A percentile compares a stretch with the other conserved stretches of the same genome.
phyloP scores from a whole-genome alignment of 2,888 invertebrate species.

The Cephus rjabovi region DNA sequence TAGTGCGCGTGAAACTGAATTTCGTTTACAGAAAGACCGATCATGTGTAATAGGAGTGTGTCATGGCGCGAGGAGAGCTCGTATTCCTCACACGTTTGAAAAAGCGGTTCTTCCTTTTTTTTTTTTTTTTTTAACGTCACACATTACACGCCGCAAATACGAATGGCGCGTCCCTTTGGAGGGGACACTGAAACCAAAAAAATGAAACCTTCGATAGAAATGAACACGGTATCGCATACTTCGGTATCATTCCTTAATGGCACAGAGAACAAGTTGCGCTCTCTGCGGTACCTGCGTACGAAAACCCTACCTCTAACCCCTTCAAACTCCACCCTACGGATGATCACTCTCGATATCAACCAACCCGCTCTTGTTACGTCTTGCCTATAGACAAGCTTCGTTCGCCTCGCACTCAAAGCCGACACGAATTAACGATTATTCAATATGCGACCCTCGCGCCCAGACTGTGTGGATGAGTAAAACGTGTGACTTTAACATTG shows the following conservation, averaged over 20 bases:
- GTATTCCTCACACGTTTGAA: not conserved
- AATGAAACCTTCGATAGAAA: not conserved
- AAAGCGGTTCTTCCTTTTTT: not conserved
- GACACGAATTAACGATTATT: conserved; percentile 32
- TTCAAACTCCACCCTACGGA: not conserved
- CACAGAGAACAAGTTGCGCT: not conserved
- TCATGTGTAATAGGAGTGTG: conserved; percentile 35
- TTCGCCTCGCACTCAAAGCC: conserved; percentile 3
- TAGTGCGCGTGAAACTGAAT: conserved; percentile 63
- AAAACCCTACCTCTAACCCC: not conserved
- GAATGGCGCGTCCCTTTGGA: not conserved
- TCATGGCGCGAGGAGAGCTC: conserved; percentile 1
- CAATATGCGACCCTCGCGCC: conserved; percentile 54
- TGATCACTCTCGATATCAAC: not conserved
- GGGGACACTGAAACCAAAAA: not conserved
- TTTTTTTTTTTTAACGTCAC: not conserved
- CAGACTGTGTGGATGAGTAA: conserved; percentile 58
- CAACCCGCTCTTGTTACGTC: not conserved
- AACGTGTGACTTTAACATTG: conserved; percentile 61
- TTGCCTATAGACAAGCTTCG: not conserved
- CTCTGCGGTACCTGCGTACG: not conserved
- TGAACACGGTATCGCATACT: not conserved
- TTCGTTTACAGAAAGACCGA: conserved; percentile 42
- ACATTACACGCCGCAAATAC: not conserved
- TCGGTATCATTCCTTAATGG: not conserved